A percentile compares a stretch with the other conserved stretches of the same genome.
Conservation (phyloP, 2,797 vertebrate species). For the Myotis pilosus region DNA sequence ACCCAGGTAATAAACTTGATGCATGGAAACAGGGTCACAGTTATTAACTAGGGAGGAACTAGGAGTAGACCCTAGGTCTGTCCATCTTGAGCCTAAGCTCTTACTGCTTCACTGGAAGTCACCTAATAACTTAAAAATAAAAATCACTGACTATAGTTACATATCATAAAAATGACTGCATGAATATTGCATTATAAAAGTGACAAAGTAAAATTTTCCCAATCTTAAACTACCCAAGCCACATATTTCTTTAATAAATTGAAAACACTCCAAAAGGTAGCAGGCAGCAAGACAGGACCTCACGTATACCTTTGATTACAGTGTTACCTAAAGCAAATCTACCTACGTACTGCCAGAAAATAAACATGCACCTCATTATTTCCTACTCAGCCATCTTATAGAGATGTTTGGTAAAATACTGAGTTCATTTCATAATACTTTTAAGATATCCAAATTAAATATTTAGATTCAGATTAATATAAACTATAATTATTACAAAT, state of each 20-base stretch:
- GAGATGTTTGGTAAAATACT: background rate
- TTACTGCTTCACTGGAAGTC: background rate
- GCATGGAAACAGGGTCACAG: background rate
- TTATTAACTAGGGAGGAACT: background rate
- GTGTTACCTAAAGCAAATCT: background rate
- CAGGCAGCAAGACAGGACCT: background rate
- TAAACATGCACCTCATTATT: background rate
- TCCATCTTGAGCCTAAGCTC: background rate
- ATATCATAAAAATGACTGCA: background rate
- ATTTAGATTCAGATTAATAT: constrained; percentile 19
- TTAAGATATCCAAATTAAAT: constrained; percentile 9
- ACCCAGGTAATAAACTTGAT: background rate
- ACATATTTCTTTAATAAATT: constrained; percentile 16
- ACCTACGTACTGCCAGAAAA: background rate
- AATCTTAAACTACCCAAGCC: background rate
- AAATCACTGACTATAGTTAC: background rate
- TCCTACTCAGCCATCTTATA: background rate
- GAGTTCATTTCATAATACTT: background rate
- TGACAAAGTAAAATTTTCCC: background rate
- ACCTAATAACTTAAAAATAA: background rate
- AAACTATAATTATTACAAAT: constrained; percentile 18
- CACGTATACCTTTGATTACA: background rate
- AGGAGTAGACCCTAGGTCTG: background rate
- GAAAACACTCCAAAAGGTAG: background rate
- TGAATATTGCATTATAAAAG: background rate